Percentiles rank a stretch among this genome's conserved stretches.
phyloP scores from a whole-genome alignment of 2,797 vertebrate genomes.

The Gobionotothen gibberifrons region DNA sequence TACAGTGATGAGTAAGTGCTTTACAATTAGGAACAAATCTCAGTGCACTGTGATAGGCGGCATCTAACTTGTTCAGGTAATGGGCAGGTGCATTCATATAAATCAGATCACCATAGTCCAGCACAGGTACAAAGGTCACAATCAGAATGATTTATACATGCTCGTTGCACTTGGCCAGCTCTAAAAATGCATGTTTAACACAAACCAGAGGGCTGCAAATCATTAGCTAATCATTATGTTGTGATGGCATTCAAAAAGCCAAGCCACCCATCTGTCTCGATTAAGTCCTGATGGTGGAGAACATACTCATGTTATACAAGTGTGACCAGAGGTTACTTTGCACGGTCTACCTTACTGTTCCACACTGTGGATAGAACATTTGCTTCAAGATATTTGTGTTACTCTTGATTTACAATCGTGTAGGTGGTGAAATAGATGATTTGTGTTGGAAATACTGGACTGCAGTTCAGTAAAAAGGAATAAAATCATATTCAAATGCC shows the following conservation, averaged over 20 bases:
- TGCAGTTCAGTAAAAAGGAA: slow-evolving; percentile 35
- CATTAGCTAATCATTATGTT: slow-evolving; percentile 29
- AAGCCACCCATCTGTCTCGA: slow-evolving; percentile 46
- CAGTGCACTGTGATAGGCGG: too few relatives aligned
- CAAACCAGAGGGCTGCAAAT: slow-evolving; percentile 18
- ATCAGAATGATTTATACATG: neutral
- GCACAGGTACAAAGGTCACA: too few relatives aligned
- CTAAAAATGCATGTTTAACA: slow-evolving; percentile 5
- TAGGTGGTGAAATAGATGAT: slow-evolving; percentile 62
- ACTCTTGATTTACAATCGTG: slow-evolving; percentile 61
- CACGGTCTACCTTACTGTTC: slow-evolving; percentile 62
- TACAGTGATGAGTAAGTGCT: too few relatives aligned
- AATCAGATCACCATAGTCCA: too few relatives aligned
- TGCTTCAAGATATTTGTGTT: slow-evolving; percentile 65
- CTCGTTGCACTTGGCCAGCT: neutral
- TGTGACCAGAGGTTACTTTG: slow-evolving; percentile 49
- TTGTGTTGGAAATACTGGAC: slow-evolving; percentile 68
- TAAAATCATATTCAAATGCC: slow-evolving; percentile 12
- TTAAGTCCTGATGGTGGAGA: slow-evolving; percentile 43
- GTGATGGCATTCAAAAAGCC: slow-evolving; percentile 45
- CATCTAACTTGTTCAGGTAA: too few relatives aligned
- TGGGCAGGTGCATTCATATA: too few relatives aligned
- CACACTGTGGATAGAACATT: slow-evolving; percentile 67
- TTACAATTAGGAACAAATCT: too few relatives aligned
- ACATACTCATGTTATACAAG: slow-evolving; percentile 52